Base-by-base conservation (phyloP, 2,113 vertebrate species). In the Macrotis lagotis region DNA sequence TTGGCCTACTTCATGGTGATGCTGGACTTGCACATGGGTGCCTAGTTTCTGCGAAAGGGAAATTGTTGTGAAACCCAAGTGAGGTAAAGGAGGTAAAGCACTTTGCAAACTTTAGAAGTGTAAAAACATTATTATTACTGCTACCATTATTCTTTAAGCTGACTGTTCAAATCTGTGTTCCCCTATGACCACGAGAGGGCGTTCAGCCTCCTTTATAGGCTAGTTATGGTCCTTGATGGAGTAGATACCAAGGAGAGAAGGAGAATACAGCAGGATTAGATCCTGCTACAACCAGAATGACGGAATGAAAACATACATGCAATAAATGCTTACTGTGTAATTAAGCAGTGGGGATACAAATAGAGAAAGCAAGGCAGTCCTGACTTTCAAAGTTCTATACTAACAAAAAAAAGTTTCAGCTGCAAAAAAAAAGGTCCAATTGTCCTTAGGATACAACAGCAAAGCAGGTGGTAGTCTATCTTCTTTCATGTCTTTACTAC, bases 171-270 rank as follows among this genome's bases (percentile, higher is more conserved):
- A 22, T 16, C 89, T 48, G 26, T 92, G 89, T 26, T 90, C 1
- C 24, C 37, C 25, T 88, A 25, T 0, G 10, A 25, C 4, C 97
- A 93, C 95, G 91, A 98, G 98, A 90, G 96, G 97, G 96, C 96
- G 96, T 91, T 55, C 93, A 59, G 91, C 25, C 83, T 92, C 92
- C 48, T 96, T 66, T 89, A 47, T 55, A 91, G 93, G 59, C 51
- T 26, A 25, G 37, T 22, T 22, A 52, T 7, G 47, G 8, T 28
- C 48, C 11, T 37, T 1, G 83, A 74, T 8, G 0, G 44, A 6
- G 52, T 53, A 48, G 51, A 19, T 0, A 44, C 25, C n/a, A 19
- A 49, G 48, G 3, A 8, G 28, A 1, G 1, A 1, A 0, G 6
- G 31, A 8, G 50, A 2, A 4, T 11, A 4, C 37, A 24, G 53